Evolutionary conservation across 2,797 vertebrate genomes (phyloP).

Genomic region (Brachyalestes nurse): DNA sequence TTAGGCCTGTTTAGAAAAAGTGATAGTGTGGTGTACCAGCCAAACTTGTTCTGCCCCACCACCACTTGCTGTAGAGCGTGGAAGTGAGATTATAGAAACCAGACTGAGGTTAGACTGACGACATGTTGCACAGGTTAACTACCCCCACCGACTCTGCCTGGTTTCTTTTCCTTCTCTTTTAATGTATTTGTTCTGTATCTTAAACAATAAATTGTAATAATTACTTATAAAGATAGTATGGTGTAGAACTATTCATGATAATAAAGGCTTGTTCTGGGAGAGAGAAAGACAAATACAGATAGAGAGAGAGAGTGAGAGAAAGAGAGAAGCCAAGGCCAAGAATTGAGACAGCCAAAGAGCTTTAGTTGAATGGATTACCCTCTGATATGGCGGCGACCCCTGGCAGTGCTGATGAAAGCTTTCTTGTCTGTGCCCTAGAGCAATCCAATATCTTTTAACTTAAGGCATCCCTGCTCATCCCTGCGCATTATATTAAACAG

Average conservation of each 20-base stretch:
- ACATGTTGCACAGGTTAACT: background rate
- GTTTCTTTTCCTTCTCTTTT: background rate
- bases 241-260: background rate
- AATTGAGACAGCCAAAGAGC: constrained; percentile 59
- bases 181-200: background rate
- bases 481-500: constrained; percentile 21
- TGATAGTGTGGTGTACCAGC: constrained; percentile 48
- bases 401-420: constrained; percentile 74
- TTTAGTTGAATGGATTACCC: constrained; percentile 66
- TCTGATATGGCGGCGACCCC: constrained; percentile 57
- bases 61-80: background rate
- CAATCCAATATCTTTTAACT: constrained; percentile 64
- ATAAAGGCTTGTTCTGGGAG: background rate
- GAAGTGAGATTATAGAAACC: constrained; percentile 8
- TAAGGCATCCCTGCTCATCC: constrained; percentile 36
- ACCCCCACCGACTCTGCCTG: background rate
- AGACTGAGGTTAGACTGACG: background rate
- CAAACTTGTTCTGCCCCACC: constrained; percentile 66
- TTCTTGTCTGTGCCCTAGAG: constrained; percentile 64
- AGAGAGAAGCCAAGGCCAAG: constrained; percentile 49
- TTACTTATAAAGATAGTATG: background rate
- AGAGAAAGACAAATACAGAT: background rate
- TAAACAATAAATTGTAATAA: background rate
- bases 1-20: background rate
- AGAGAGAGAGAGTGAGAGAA: background rate